Conservation (phyloP, 2,888 invertebrate species). For the Heliconius hortense region DNA sequence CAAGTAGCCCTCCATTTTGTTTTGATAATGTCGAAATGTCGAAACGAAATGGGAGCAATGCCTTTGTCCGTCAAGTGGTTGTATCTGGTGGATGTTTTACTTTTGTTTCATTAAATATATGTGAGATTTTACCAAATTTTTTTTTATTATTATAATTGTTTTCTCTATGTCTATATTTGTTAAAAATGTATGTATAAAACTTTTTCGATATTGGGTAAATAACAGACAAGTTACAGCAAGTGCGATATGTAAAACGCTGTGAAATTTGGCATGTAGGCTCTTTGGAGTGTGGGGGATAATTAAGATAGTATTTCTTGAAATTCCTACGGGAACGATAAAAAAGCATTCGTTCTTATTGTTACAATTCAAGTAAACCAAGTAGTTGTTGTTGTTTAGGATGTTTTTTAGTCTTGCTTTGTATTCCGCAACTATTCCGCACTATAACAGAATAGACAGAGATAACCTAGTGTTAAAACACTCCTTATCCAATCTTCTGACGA, state of each 20-base stretch:
- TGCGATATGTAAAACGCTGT: not conserved
- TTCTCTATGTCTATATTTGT: too few relatives aligned
- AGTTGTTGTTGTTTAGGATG: not conserved
- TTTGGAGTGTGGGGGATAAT: not conserved
- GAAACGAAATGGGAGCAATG: conserved; percentile 42
- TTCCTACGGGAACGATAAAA: not conserved
- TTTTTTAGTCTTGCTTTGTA: too few relatives aligned
- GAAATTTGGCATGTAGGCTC: not conserved
- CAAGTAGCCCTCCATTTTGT: conserved; percentile 54
- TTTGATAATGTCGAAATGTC: conserved; percentile 38
- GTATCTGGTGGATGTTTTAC: conserved; percentile 33
- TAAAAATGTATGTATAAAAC: not conserved
- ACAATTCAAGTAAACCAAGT: too few relatives aligned
- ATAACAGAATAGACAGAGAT: too few relatives aligned
- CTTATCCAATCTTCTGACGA: too few relatives aligned
- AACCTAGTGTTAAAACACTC: too few relatives aligned
- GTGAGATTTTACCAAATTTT: too few relatives aligned
- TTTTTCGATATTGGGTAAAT: too few relatives aligned
- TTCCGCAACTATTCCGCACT: too few relatives aligned
- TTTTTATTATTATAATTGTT: too few relatives aligned
- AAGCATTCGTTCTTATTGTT: too few relatives aligned
- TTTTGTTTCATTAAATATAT: not conserved
- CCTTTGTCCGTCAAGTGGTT: conserved; percentile 43
- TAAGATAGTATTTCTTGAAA: not conserved
- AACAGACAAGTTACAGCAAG: too few relatives aligned